Base-by-base conservation (phyloP, 2,113 vertebrate genomes). In the Enhydra lutris region DNA sequence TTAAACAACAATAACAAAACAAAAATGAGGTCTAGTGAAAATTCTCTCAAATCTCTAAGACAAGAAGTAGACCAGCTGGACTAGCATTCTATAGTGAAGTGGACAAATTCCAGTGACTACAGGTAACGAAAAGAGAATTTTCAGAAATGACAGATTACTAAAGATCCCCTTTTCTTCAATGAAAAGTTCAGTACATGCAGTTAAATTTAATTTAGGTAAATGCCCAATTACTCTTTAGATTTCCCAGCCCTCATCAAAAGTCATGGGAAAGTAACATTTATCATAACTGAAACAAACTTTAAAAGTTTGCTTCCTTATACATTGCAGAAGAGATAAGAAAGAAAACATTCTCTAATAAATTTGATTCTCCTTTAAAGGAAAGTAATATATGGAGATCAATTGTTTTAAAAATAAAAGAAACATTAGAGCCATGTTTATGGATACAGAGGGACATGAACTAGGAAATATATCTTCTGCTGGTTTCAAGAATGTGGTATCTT, bases 401-500 rank as follows among this genome's bases (percentile, higher is more conserved):
- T 85, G 24, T 79, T 91, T 90, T 74, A 14, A 65, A 50, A 86
- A 89, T 84, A 93, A 94, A 73, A 92, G 12, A 84, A 52, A 67
- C 29, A 17, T 93, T 79, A 81, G n/a, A 92, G 69, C 7, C n/a
- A 65, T 74, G 10, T 29, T 73, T 91, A n/a, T 74, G 23, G 11
- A 45, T n/a, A 71, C 4, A 81, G 36, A 23, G 21, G 18, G 2
- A 42, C 14, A 90, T 82, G 24, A 59, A 71, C 69, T 74, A 47
- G 39, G 47, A 96, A 82, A 78, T 79, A 3, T 55, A 78, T 85
- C 39, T 45, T 93, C 39, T 91, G 39, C 14, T 83, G 13, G 23
- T 94, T 96, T 92, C 18, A 95, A 65, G 74, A 95, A 57, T 57
- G 13, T 93, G 29, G 5, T 74, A 82, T 80, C 36, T 57, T 92